Evolutionary conservation across 2,797 vertebrate genomes (phyloP), one percentile per base, ranked within the genome.

Genomic region (Pelodytes ibericus): DNA sequence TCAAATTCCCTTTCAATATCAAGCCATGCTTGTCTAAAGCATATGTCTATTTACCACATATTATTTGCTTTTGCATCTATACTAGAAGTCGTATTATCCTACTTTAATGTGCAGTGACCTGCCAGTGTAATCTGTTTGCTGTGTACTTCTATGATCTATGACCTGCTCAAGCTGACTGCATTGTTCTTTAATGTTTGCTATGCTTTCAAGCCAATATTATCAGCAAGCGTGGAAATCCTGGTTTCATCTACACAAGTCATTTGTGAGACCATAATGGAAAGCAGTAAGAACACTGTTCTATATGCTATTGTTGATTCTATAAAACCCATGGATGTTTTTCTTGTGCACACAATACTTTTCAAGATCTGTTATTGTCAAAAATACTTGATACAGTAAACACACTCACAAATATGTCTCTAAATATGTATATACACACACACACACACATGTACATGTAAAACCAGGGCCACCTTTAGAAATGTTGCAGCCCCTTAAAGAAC

Each of bases 41-140:
- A 76, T 75, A 70, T 58, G 66, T 71, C 74, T 76, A 57, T 76
- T 76, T 76, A 70, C 66, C 67, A 70, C 66, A 71, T 76, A 70
- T 62, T 33, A 75, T 56, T 76, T 76, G 67, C n/a, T 76, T 71
- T 49, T 76, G 62, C 69, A 51, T 70, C 66, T 56, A 39, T 64
- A 51, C 49, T 44, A 44, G 59, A 60, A 76, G 61, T 62, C 67
- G 41, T 76, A 71, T 71, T 71, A 76, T 76, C 30, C 67, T 56
- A 71, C 66, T 70, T 71, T 63, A 63, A 76, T 71, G 74, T 71
- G 74, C 60, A 58, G 59, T 76, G 74, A 70, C 67, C 74, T 58
- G 59, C 53, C 11, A 63, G 74, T 44, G 66, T 76, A 70, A 76
- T 76, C 67, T 71, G 74, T 64, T 76, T 76, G 67, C 74, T 30